Base-by-base conservation (phyloP, 2,888 invertebrate genomes). In the Antitype chi region DNA sequence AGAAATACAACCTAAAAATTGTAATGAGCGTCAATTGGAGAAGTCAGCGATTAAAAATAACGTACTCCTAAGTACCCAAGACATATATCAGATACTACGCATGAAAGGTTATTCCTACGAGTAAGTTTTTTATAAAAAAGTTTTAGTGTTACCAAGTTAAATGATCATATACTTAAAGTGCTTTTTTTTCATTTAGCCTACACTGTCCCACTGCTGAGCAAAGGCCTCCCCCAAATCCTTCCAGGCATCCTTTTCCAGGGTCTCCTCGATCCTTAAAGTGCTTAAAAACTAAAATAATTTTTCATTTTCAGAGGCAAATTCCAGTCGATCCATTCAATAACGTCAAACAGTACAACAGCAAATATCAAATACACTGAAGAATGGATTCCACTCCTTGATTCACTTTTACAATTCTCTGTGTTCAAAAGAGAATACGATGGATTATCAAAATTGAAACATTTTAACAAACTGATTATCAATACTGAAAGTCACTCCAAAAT, bases 261-360 rank as follows among this genome's bases (percentile, higher is more conserved):
- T 32, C 32, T 32, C 32, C 32, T 32, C 32, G 32, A 59, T 52
- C 52, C 5, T 8, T 52, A 49, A 49, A 55, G 20, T 1, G 2
- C 7, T 0, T 23, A 0, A 20, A 38, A 43, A 38, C 28, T 43
- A 25, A 43, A 23, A 20, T 5, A 17, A 7, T 0, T 55, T 66
- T 0, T 60, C 0, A 66, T 55, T 80, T 81, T 80, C 60, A 81
- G 81, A 47, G 81, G 64, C n/a, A 62, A 74, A 62, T 81, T 81
- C n/a, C 69, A 80, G 53, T 70, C 85, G 8, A 81, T 84, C 13
- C 85, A 74, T 66, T 81, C 81, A 53, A 57, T 69, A 28, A 28
- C 69, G 2, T 55, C 66, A 23, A 38, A 95, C 9, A 98, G 98
- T 98, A 96, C 97, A 3, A 91, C 98, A 32, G 97, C 97, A 91